A percentile compares a stretch with the other conserved stretches of the same genome.
Evolutionary conservation across 2,113 vertebrate genomes (phyloP).

Genomic region (Bufo gargarizans): DNA sequence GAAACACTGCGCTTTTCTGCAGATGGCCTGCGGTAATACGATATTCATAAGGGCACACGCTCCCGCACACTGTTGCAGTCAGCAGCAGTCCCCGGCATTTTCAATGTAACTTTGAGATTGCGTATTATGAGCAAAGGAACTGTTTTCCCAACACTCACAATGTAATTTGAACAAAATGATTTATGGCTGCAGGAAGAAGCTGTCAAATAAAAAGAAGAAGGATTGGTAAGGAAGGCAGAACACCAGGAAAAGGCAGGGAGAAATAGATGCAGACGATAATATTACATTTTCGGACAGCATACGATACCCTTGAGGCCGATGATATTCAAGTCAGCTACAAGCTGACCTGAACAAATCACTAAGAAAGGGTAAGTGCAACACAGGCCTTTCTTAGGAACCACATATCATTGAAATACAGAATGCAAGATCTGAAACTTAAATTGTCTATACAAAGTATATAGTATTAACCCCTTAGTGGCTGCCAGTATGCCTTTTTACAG

Average conservation of each 20-base stretch:
- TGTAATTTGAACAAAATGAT: conserved; percentile 54
- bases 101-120: conserved; percentile 37
- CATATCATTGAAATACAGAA: background rate
- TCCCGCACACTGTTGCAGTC: background rate
- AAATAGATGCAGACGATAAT: conserved; percentile 33
- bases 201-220: conserved; percentile 52
- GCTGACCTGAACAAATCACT: background rate
- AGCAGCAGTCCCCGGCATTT: background rate
- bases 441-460: background rate
- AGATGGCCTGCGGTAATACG: background rate
- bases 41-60: background rate
- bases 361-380: background rate
- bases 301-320: conserved; percentile 21
- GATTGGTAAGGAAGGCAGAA: conserved; percentile 39
- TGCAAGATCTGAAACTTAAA: background rate
- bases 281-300: conserved; percentile 44
- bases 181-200: conserved; percentile 47
- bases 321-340: conserved; percentile 38
- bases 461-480: no score
- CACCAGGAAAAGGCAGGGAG: conserved; percentile 14
- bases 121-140: conserved; percentile 33
- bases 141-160: conserved; percentile 41
- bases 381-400: background rate
- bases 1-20: background rate
- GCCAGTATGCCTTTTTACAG: no score